A percentile compares a stretch with the other conserved stretches of the same genome.
Evolutionary conservation across 1,140 invertebrate genomes (phyloP).

Genomic region (Pygmarrhopalites habei): DNA sequence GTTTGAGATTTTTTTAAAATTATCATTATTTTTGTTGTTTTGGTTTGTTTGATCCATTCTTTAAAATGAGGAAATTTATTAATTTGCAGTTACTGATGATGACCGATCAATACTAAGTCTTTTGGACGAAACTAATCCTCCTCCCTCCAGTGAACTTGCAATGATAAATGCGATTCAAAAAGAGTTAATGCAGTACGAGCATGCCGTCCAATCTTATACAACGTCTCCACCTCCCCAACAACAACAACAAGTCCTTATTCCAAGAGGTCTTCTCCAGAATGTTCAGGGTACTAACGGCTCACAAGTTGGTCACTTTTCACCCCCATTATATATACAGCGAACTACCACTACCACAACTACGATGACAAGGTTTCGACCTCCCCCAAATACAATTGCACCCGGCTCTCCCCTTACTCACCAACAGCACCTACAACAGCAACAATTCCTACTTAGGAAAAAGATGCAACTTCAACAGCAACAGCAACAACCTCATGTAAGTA

Average conservation of each 20-base stretch:
- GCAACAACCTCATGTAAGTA: slow-evolving; percentile 45
- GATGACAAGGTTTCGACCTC: slow-evolving; percentile 41
- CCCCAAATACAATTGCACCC: slow-evolving; percentile 26
- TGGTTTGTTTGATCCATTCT: too few species aligned
- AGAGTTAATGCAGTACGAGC: slow-evolving; percentile 76
- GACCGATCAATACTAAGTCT: neutral
- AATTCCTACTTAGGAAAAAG: slow-evolving; percentile 38
- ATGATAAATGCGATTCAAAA: slow-evolving; percentile 78
- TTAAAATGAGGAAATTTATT: too few species aligned
- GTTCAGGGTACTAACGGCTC: slow-evolving; percentile 3
- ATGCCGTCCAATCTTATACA: slow-evolving; percentile 44
- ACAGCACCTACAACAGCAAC: slow-evolving; percentile 34
- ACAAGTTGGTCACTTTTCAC: slow-evolving; percentile 1
- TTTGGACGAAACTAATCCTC: neutral
- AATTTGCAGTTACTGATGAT: slow-evolving; percentile 4
- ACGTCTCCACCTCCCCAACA: slow-evolving; percentile 1
- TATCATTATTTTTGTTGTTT: too few species aligned
- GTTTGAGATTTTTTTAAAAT: too few species aligned
- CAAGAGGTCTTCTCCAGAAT: slow-evolving; percentile 3
- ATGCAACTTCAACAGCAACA: slow-evolving; percentile 42
- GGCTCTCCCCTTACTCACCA: slow-evolving; percentile 15
- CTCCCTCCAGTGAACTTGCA: slow-evolving; percentile 55
- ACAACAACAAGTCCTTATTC: slow-evolving; percentile 9
- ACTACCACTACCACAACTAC: slow-evolving; percentile 37
- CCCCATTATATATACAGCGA: slow-evolving; percentile 27